phyloP scores from a whole-genome alignment of 2,113 vertebrate genomes.

The Scytalopus superciliaris region DNA sequence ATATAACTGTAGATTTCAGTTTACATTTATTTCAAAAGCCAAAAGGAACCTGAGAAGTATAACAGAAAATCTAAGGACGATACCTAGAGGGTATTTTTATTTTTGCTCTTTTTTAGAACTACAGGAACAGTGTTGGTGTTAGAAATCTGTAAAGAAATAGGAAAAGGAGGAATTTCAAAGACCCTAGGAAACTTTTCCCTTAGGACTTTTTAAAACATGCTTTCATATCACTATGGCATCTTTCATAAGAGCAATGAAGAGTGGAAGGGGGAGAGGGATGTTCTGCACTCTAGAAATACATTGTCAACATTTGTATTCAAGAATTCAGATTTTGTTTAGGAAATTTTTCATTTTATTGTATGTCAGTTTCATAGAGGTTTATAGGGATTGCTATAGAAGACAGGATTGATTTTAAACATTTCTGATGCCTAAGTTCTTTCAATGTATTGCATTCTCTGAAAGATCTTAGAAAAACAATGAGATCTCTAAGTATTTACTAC shows the following conservation, averaged over 20 bases:
- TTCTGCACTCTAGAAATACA: slow-evolving; percentile 40
- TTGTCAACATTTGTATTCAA: slow-evolving; percentile 11
- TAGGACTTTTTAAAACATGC: slow-evolving; percentile 65
- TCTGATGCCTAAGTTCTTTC: not conserved
- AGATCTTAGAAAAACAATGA: not conserved
- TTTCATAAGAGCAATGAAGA: slow-evolving; percentile 61
- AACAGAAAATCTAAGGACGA: slow-evolving; percentile 73
- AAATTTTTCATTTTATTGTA: slow-evolving; percentile 41
- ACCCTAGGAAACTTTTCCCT: slow-evolving; percentile 73
- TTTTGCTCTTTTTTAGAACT: slow-evolving; percentile 72
- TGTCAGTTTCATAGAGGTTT: slow-evolving; percentile 22
- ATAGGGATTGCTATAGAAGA: not conserved
- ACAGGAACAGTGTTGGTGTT: slow-evolving; percentile 66
- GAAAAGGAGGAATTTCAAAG: slow-evolving; percentile 78
- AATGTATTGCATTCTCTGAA: not conserved
- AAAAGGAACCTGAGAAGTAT: slow-evolving; percentile 62
- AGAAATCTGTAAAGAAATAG: slow-evolving; percentile 75
- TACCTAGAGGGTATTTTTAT: slow-evolving; percentile 79
- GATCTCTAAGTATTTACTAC: not conserved
- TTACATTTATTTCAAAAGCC: slow-evolving; percentile 71
- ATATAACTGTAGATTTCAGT: slow-evolving; percentile 58
- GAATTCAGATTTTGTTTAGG: slow-evolving; percentile 45
- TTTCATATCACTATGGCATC: slow-evolving; percentile 58
- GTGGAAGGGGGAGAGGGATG: not conserved
- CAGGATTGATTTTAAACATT: slow-evolving; percentile 15